Base-by-base conservation (phyloP, 2,113 vertebrate species). In the Pontoporia blainvillei region DNA sequence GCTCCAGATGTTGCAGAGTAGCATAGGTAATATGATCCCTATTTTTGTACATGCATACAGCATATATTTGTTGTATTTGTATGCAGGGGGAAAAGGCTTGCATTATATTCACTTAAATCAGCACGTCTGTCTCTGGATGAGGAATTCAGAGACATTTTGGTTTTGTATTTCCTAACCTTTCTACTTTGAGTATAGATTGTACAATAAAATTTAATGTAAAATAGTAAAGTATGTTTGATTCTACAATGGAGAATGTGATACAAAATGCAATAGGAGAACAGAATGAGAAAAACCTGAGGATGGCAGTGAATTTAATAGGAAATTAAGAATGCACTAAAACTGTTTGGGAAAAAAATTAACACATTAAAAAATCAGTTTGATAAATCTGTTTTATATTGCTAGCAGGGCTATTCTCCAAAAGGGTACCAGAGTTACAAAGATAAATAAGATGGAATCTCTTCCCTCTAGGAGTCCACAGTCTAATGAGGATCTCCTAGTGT, bases 141-240 rank as follows among this genome's bases (percentile, higher is more conserved):
- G 34, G 61, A 61, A 91, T 64, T 83, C 59, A 94, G 54, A 29
- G 44, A 75, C 23, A 88, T 91, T 88, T 39, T 83, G 20, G 29
- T 66, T 90, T 91, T 87, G 23, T 84, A 27, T 85, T 87, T 90
- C 49, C 8, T 73, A 87, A 66, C 71, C 81, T 94, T 91, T 82
- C 64, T 64, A 41, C 36, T 75, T 95, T 89, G 62, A 79, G 4
- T 8, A 59, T 52, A 20, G 49, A 49, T 54, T 83, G 1, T 13
- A 15, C 29, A 41, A 78, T 76, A 66, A 59, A 78, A 18, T 87
- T 87, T 86, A 66, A 79, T 85, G 49, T 84, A 93, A 76, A 87
- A 84, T 36, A 69, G 17, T 34, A 75, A 69, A 86, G 17, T 73
- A n/a, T 64, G 3, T 86, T 88, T 49, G 23, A 59, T 64, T 93